Conservation (phyloP, 1,140 invertebrate species). For the Penaeus japonicus region DNA sequence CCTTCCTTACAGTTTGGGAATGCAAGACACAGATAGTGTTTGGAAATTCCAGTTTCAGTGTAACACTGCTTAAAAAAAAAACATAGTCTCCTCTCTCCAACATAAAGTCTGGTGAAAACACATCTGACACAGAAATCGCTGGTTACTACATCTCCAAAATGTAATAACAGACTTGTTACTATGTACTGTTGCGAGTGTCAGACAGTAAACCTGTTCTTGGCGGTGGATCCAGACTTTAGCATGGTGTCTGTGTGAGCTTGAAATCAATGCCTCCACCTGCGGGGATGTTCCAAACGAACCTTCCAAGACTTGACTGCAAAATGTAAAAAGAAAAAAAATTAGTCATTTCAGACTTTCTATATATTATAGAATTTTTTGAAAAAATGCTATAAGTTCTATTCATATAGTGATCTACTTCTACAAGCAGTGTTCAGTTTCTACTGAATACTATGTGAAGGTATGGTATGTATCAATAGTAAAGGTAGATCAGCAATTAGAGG, state of each 20-base stretch:
- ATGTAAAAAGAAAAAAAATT: constrained; percentile 59
- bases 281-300: constrained; percentile 78
- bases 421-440: no score
- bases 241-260: constrained; percentile 86
- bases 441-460: no score
- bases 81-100: not conserved
- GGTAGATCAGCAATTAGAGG: no score
- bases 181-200: constrained; percentile 65
- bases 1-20: not conserved
- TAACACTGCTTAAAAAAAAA: no score
- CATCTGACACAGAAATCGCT: not conserved
- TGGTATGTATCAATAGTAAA: no score
- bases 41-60: not conserved
- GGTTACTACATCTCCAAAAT: constrained; percentile 7
- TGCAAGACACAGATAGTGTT: not conserved
- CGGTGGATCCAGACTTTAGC: constrained; percentile 82
- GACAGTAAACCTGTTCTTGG: constrained; percentile 82
- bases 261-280: constrained; percentile 78
- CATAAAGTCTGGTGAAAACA: not conserved
- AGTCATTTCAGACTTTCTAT: no score
- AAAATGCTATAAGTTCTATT: no score
- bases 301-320: constrained; percentile 78
- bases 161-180: not conserved
- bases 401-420: not conserved
- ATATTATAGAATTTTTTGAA: no score